Evolutionary conservation across 2,888 invertebrate genomes (phyloP).

Genomic region (Luperina testacea): DNA sequence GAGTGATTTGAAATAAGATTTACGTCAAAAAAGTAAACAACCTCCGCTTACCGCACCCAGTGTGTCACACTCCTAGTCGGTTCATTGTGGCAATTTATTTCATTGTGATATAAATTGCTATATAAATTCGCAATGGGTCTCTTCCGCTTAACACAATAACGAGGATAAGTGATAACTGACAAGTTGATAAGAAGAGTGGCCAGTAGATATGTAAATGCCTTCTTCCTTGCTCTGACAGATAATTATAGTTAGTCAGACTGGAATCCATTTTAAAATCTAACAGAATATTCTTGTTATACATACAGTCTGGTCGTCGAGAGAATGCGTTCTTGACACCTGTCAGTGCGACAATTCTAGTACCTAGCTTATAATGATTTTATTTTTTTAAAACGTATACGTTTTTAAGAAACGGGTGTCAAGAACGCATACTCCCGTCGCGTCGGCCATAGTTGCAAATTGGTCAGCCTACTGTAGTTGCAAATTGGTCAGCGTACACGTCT

Average conservation of each 20-base stretch:
- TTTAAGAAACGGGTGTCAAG: neutral
- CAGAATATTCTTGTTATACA: neutral
- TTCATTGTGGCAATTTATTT: constrained; percentile 25
- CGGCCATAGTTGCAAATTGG: neutral
- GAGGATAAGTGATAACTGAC: constrained; percentile 36
- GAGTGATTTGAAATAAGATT: neutral
- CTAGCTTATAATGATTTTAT: neutral
- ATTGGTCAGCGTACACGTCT: neutral
- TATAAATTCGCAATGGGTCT: constrained; percentile 29
- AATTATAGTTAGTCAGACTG: neutral
- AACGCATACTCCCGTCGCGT: neutral
- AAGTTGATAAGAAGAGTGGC: constrained; percentile 35
- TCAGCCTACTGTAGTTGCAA: neutral
- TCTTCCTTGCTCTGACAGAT: constrained; percentile 10
- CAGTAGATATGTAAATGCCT: constrained; percentile 9
- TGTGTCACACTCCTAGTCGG: neutral
- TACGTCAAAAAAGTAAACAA: neutral
- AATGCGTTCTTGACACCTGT: neutral
- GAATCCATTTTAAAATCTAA: constrained; percentile 1
- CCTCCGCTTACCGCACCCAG: neutral
- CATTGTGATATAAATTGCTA: constrained; percentile 30
- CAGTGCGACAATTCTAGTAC: neutral
- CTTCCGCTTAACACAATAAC: constrained; percentile 36
- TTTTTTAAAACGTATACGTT: too few relatives aligned
- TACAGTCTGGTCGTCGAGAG: neutral